Evolutionary conservation across 2,888 invertebrate species (phyloP).

Genomic region (Tipula vernalis): DNA sequence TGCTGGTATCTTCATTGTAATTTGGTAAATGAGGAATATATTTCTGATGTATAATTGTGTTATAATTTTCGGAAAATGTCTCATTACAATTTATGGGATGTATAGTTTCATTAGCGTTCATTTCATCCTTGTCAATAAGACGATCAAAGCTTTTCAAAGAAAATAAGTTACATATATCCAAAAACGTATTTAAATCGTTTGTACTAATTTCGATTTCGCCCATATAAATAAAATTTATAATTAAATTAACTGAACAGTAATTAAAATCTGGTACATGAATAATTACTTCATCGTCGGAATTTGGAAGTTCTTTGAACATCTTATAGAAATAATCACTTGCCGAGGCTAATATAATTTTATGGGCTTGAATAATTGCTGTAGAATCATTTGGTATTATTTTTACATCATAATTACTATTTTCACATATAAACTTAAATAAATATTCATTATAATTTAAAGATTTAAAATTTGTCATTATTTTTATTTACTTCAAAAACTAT

Average conservation of each 20-base stretch:
- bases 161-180: conserved; percentile 1
- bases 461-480: background rate
- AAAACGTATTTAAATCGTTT: background rate
- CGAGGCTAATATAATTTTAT: background rate
- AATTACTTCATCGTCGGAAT: background rate
- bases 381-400: background rate
- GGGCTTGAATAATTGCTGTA: background rate
- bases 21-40: background rate
- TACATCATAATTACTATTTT: background rate
- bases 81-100: background rate
- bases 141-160: background rate
- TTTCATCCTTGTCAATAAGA: background rate
- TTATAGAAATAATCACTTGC: background rate
- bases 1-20: background rate
- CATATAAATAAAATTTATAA: conserved; percentile 5
- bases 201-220: background rate
- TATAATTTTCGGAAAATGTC: background rate
- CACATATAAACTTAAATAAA: background rate
- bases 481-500: background rate
- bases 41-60: background rate
- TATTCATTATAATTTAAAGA: background rate
- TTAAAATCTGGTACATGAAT: background rate
- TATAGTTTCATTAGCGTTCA: background rate
- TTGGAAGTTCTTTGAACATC: background rate
- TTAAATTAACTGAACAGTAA: background rate